A percentile compares a stretch with the other conserved stretches of the same genome.
Evolutionary conservation across 1,140 invertebrate genomes (phyloP).

Genomic region (Drosophila pectinifera): DNA sequence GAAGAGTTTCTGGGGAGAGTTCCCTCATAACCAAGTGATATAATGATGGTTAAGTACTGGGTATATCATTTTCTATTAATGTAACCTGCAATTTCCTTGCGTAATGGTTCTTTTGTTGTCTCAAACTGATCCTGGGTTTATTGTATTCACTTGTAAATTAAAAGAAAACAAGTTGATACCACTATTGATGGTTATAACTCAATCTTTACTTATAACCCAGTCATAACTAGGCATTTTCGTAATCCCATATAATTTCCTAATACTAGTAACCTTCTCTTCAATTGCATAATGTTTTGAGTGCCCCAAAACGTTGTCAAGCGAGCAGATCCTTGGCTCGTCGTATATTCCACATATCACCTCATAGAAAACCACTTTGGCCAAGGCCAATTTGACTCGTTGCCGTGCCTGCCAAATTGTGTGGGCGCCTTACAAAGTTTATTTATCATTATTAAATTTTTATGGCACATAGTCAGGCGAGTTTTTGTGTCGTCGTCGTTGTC

Average conservation of each 20-base stretch:
- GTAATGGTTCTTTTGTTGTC: neutral
- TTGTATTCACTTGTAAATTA: neutral
- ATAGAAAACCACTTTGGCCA: conserved; percentile 43
- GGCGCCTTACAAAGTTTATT: conserved; percentile 59
- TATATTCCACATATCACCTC: conserved; percentile 23
- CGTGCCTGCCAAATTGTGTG: conserved; percentile 45
- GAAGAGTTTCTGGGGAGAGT: conserved; percentile 21
- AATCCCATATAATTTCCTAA: conserved; percentile 1
- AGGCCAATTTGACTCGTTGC: conserved; percentile 32
- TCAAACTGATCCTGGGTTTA: neutral
- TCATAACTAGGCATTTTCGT: neutral
- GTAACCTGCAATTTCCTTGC: conserved; percentile 7
- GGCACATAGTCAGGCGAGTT: conserved; percentile 43
- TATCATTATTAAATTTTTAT: conserved; percentile 55
- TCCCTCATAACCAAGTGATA: conserved; percentile 6
- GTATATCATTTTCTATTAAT: conserved; percentile 10
- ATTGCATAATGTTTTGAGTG: conserved; percentile 17
- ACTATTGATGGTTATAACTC: neutral
- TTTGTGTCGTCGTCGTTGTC: conserved; percentile 37
- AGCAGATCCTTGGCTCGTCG: conserved; percentile 21
- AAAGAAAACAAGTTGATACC: neutral
- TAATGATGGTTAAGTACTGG: conserved; percentile 19
- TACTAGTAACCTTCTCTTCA: conserved; percentile 6
- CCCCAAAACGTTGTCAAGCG: conserved; percentile 33
- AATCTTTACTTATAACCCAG: neutral